Percentiles rank a stretch among this genome's conserved stretches.
Conservation (phyloP, 2,113 vertebrate genomes). For the Cebidichthys violaceus region DNA sequence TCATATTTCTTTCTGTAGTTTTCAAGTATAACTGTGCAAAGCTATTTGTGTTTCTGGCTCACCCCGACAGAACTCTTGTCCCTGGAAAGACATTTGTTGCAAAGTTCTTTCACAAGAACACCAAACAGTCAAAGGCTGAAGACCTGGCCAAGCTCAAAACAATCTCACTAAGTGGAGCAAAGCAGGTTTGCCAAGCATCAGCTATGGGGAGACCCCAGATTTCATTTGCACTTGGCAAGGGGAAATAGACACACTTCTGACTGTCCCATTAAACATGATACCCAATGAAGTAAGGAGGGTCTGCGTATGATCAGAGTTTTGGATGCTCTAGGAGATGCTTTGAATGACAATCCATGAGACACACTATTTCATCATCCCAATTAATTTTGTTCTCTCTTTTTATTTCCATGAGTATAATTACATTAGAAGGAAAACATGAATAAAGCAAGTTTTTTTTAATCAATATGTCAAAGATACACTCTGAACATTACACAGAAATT, state of each 20-base stretch:
- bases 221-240: slow-evolving; percentile 45
- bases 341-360: slow-evolving; percentile 58
- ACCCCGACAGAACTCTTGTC: slow-evolving; percentile 38
- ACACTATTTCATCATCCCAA: slow-evolving; percentile 50
- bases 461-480: slow-evolving; percentile 18
- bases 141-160: slow-evolving; percentile 42
- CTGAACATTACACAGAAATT: slow-evolving; percentile 1
- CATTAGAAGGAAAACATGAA: slow-evolving; percentile 39
- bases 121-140: slow-evolving; percentile 38
- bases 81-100: slow-evolving; percentile 49
- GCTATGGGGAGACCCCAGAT: slow-evolving; percentile 32
- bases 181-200: slow-evolving; percentile 49
- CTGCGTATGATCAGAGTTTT: slow-evolving; percentile 58
- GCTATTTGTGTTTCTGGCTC: slow-evolving; percentile 45
- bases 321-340: slow-evolving; percentile 49
- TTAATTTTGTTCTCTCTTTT: slow-evolving; percentile 36
- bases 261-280: slow-evolving; percentile 53
- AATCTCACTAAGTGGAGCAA: slow-evolving; percentile 31
- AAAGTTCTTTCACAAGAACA: slow-evolving; percentile 58
- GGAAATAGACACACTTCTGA: slow-evolving; percentile 26
- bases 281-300: slow-evolving; percentile 31
- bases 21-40: slow-evolving; percentile 22
- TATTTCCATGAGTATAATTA: slow-evolving; percentile 33
- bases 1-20: slow-evolving; percentile 9
- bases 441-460: slow-evolving; percentile 20